phyloP scores from a whole-genome alignment of 2,888 invertebrate species.

The Limnephilus marmoratus region DNA sequence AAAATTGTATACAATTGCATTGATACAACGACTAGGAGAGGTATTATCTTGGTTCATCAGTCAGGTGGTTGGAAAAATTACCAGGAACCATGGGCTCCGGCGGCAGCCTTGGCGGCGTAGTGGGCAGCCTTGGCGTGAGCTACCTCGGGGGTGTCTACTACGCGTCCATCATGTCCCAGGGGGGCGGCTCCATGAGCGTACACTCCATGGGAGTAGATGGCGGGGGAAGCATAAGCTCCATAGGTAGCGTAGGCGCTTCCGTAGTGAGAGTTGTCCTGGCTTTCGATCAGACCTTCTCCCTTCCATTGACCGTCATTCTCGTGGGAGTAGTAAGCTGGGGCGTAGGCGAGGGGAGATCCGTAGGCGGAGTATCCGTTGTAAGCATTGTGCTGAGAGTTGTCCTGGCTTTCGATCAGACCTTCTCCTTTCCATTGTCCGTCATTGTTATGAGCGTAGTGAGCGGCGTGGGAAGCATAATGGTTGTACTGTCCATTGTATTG shows the following conservation, averaged over 20 bases:
- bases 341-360: conserved; percentile 69
- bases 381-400: conserved; percentile 71
- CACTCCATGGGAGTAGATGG: conserved; percentile 74
- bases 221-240: conserved; percentile 66
- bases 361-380: conserved; percentile 68
- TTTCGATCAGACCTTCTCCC: conserved; percentile 59
- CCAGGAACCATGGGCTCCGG: conserved; percentile 42
- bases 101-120: conserved; percentile 72
- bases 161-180: conserved; percentile 62
- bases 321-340: conserved; percentile 7
- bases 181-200: conserved; percentile 47
- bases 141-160: conserved; percentile 79
- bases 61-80: not conserved
- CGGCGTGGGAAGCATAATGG: not conserved
- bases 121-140: conserved; percentile 80
- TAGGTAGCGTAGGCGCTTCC: conserved; percentile 3
- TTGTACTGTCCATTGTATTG: conserved; percentile 23
- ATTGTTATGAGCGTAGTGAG: conserved; percentile 33
- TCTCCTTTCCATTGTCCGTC: conserved; percentile 56
- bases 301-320: conserved; percentile 58
- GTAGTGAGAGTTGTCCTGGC: conserved; percentile 53
- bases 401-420: conserved; percentile 53
- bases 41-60: not conserved
- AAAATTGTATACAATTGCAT: conserved; percentile 48
- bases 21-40: not conserved